Evolutionary conservation across 2,113 vertebrate species (phyloP), one percentile per base, ranked within the genome.

Genomic region (Thermophis baileyi): DNA sequence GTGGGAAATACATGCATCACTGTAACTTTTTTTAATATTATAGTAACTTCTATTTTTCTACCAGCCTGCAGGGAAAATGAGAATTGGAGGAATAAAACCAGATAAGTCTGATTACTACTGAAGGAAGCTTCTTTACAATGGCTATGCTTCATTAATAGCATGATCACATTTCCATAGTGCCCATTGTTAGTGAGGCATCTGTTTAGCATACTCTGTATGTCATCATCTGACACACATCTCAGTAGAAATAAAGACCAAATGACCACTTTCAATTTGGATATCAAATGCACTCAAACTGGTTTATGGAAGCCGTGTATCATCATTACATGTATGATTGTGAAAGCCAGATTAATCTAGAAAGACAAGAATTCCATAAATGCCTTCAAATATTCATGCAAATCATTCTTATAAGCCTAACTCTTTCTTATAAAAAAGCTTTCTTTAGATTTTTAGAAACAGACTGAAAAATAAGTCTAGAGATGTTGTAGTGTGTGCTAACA

Each of bases 271-370:
- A 91, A 47, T 96, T 50, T 94, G 90, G 55, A 81, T 95, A 96
- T 95, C 94, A 95, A 88, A 94, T 91, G 95, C 96, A 93, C 57
- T 47, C 46, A 93, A 14, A 85, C 87, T 92, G 95, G 95, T 95
- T 93, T 95, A 93, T 95, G 74, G 89, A 97, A 96, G 93, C 89
- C 60, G 35, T 87, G 5, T 90, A 93, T 95, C 95, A 95, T 94
- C 55, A 90, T 96, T 94, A 30, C 4, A 95, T 93, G n/a, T 91
- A 95, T 96, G 95, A 96, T 95, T 93, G 94, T 69, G 95, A 96
- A 93, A 94, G 35, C 24, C 93, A 93, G 50, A 94, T 87, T 94
- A 96, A 95, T 93, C 91, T 91, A 94, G 60, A 35, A 86, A 93
- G 85, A 87, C 20, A 40, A 54, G 49, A 47, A 69, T 88, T 88